Base-by-base conservation (phyloP, 2,113 vertebrate genomes). In the Nannobrachium achirus region DNA sequence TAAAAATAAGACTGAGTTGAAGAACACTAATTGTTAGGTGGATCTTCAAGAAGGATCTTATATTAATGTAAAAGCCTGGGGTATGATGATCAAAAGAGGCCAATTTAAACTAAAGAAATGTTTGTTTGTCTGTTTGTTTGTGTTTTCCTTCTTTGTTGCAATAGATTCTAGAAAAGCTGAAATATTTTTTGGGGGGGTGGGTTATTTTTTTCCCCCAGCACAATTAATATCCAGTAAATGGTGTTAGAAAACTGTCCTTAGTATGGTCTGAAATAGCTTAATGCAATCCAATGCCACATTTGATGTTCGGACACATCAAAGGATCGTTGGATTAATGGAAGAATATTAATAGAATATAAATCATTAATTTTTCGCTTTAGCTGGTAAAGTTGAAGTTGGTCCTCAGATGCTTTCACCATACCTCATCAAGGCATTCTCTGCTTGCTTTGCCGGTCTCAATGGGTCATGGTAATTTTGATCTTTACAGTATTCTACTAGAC, bases 11-110 rank as follows among this genome's bases (percentile, higher is more conserved):
- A 66, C 72, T 61, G 48, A 75, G 69, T 68, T 78, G 72, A 44
- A 71, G 18, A 86, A 70, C 49, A 52, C 56, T 76, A 78, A 86
- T 82, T 81, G 56, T 20, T 66, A 64, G 61, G 0, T 66, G 75
- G 63, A 68, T 74, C 61, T 38, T 53, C 40, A 53, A 39, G 76
- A 73, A 71, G 72, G 20, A 75, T 86, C 50, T 61, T 67, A 84
- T 71, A 69, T 50, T 57, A 40, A 73, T 48, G 64, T 71, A 61
- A 62, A 59, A 39, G 56, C 71, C 75, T 75, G 64, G 81, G 50
- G 77, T 64, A 67, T 61, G 49, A 64, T 71, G 73, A 76, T 76
- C 63, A 72, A 83, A 70, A 73, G 61, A 76, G 73, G 61, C 13
- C 55, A 46, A n/a, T 75, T 71, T 76, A 66, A 72, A 68, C 61